Base-by-base conservation (phyloP, 37 sponge, comb jelly and placozoan genomes). In the Spongia lamella region DNA sequence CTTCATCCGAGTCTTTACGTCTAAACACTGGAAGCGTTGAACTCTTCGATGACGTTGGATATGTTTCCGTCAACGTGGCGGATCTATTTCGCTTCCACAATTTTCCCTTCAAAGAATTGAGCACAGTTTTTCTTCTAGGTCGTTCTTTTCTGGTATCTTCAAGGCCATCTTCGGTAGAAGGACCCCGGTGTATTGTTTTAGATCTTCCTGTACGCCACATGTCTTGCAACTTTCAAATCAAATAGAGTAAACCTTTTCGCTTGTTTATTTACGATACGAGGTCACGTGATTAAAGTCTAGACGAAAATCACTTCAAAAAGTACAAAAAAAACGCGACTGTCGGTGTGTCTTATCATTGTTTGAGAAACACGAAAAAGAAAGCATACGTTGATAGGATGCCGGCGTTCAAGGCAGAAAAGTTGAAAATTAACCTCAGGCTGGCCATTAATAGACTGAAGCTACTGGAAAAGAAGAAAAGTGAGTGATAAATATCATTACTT, bases 391-490 rank as follows among this genome's bases (percentile, higher is more conserved):
- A 17, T 49, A 83, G 31, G 52, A 90, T 90, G 91, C 87, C 91
- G 13, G 22, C 33, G 21, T 97, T 94, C 79, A 87, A 82, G 55
- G 55, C 89, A 34, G 84, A 89, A 19, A 98, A 98, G 73, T 75
- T 98, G 43, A 85, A 80, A 52, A 88, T 84, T 0, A 98, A 95
- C 66, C 78, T 95, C 13, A 77, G 85, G 64, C 69, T 98, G 38
- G 58, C 79, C 37, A 95, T 98, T 52, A 95, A 95, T 76, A 80
- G 99, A 32, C 77, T 98, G 73, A 98, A 98, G 86, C 87, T 94
- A 25, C 75, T 98, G 52, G 93, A 98, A 80, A 98, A 98, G 89
- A 98, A 98, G 82, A 98, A 95, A 77, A 93, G 97, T 96, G 73
- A 81, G 93, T 79, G 21, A 24, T 24, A 3, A 9, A 25, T 49